A percentile compares a stretch with the other conserved stretches of the same genome.
phyloP scores from a whole-genome alignment of 1,140 invertebrate genomes.

The Heliconius hermathena region DNA sequence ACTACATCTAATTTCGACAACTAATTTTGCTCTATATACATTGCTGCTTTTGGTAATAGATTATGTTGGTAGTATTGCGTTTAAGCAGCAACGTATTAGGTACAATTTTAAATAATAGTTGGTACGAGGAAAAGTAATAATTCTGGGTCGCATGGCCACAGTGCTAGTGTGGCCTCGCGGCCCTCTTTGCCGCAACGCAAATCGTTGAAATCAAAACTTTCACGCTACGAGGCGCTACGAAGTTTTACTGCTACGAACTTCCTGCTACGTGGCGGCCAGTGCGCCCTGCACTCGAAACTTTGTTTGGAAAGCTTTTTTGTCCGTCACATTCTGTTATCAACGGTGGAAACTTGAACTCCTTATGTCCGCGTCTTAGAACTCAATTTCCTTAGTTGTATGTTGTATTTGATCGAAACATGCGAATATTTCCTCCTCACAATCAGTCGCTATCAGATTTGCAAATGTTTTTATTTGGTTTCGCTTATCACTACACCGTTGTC shows the following conservation, averaged over 20 bases:
- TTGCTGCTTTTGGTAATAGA: neutral
- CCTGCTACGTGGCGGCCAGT: slow-evolving; percentile 74
- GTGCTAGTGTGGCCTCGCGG: slow-evolving; percentile 73
- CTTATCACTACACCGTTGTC: neutral
- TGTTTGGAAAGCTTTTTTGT: slow-evolving; percentile 78
- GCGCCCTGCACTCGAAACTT: slow-evolving; percentile 77
- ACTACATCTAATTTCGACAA: slow-evolving; percentile 29
- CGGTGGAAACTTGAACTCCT: slow-evolving; percentile 54
- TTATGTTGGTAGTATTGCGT: neutral
- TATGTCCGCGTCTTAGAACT: slow-evolving; percentile 25
- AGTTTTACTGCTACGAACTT: slow-evolving; percentile 81
- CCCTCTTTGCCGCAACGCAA: slow-evolving; percentile 76
- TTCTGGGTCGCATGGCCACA: slow-evolving; percentile 60
- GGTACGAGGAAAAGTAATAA: slow-evolving; percentile 20
- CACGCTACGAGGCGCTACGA: slow-evolving; percentile 80
- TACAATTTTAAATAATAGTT: slow-evolving; percentile 19
- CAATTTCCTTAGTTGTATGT: slow-evolving; percentile 14
- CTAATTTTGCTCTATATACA: slow-evolving; percentile 20
- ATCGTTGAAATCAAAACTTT: slow-evolving; percentile 82
- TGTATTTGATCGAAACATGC: slow-evolving; percentile 21
- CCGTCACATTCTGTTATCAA: slow-evolving; percentile 77
- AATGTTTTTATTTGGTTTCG: slow-evolving; percentile 22
- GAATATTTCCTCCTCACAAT: slow-evolving; percentile 21
- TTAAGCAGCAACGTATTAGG: slow-evolving; percentile 29
- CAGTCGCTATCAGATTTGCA: slow-evolving; percentile 29